These are phyloP conservation scores for Sesamia nonagrioides DNA, from an alignment of 1,140 invertebrate genomes.

Conservation along the genomic window DNA sequence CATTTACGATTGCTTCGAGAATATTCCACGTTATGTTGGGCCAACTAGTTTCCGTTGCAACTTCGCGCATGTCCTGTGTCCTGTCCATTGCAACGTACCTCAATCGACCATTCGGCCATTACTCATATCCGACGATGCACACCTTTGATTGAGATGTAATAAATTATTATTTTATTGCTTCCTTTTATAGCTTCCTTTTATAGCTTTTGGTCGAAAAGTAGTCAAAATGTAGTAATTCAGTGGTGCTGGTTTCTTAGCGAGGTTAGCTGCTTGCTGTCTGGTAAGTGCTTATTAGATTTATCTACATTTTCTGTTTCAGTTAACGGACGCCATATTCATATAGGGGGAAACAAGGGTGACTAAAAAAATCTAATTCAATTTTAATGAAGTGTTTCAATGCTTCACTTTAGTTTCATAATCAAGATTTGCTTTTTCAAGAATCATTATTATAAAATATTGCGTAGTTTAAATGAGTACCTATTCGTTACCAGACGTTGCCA, in stretches of 20 bases:
- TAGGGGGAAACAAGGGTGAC: neutral
- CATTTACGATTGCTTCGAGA: neutral
- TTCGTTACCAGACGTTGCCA: too few species aligned
- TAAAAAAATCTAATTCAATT: too few species aligned
- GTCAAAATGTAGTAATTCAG: conserved; percentile 2
- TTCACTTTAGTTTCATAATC: neutral
- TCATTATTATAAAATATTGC: too few species aligned
- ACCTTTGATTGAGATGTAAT: neutral
- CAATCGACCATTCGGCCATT: conserved; percentile 15
- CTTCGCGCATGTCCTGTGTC: conserved; percentile 14
- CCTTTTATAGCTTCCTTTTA: neutral
- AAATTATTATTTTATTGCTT: neutral
- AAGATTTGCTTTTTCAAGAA: too few species aligned
- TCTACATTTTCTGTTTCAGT: neutral
- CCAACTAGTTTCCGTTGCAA: conserved; percentile 6
- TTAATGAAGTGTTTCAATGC: neutral
- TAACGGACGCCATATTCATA: neutral
- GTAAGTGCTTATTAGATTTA: neutral
- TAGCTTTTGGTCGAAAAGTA: neutral
- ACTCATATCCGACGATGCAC: neutral
- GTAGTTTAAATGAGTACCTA: too few species aligned
- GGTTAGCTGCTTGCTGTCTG: neutral
- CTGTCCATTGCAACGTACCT: neutral
- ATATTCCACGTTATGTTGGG: neutral
- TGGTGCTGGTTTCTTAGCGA: neutral